Conservation (phyloP, 2,888 invertebrate species). For the Lasioglossum morio region DNA sequence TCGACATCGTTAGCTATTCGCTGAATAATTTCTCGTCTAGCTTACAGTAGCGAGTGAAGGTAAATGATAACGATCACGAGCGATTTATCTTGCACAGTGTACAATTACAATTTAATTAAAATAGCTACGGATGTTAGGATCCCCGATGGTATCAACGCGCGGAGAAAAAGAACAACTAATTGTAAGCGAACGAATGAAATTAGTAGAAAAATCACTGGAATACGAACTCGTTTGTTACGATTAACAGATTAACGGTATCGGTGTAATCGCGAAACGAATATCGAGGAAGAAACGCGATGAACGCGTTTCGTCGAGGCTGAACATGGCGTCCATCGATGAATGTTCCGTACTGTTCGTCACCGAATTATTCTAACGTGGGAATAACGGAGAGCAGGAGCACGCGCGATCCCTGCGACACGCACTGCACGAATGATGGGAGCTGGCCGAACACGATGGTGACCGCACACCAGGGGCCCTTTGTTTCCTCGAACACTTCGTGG, state of each 20-base stretch:
- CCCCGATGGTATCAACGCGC: background rate
- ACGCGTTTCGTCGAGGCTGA: background rate
- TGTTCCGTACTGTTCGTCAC: slow-evolving; percentile 1
- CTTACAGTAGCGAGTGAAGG: background rate
- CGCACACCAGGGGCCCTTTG: slow-evolving; percentile 62
- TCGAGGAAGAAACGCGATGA: background rate
- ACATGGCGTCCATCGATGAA: background rate
- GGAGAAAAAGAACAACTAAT: background rate
- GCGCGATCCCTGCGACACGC: slow-evolving; percentile 58
- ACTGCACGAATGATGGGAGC: slow-evolving; percentile 64
- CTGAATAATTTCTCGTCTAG: background rate
- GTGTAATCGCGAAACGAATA: background rate
- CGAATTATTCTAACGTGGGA: slow-evolving; percentile 43
- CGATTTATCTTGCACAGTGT: background rate
- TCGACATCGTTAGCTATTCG: background rate
- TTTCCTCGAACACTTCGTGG: slow-evolving; percentile 72
- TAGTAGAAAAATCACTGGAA: background rate
- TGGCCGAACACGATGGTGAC: slow-evolving; percentile 52
- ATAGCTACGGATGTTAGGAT: background rate
- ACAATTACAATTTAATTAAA: background rate
- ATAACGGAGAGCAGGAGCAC: slow-evolving; percentile 42
- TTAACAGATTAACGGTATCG: background rate
- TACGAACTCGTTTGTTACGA: background rate
- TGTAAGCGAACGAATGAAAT: background rate
- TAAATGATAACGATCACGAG: background rate